Evolutionary conservation across 2,888 invertebrate species (phyloP).

Genomic region (Steinernema carpocapsae): DNA sequence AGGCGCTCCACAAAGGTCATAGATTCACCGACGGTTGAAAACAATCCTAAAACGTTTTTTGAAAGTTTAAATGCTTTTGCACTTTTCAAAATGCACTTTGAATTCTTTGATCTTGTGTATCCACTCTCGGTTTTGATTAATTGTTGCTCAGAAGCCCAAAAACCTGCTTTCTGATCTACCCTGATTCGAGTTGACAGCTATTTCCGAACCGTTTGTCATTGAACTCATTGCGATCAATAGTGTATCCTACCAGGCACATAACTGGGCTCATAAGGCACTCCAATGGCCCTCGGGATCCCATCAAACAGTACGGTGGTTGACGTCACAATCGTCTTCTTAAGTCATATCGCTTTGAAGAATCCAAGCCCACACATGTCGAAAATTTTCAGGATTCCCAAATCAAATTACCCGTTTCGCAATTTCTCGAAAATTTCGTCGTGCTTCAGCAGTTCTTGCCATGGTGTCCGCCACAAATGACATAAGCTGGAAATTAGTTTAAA

Average conservation of each 20-base stretch:
- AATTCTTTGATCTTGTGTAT: no score
- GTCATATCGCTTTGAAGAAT: conserved; percentile 1
- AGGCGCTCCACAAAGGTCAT: conserved; percentile 1
- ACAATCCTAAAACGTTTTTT: not conserved
- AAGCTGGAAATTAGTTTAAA: not conserved
- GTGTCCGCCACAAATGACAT: conserved; percentile 23
- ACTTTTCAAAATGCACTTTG: no score
- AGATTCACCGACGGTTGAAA: not conserved
- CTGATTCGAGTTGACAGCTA: no score
- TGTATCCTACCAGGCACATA: conserved; percentile 3
- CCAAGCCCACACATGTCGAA: conserved; percentile 37
- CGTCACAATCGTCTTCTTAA: conserved; percentile 18
- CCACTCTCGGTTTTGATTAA: no score
- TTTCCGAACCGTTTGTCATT: no score
- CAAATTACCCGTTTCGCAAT: conserved; percentile 43
- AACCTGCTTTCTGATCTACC: no score
- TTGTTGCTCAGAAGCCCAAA: no score
- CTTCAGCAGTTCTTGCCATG: conserved; percentile 35
- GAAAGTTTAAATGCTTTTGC: no score
- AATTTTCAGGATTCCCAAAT: conserved; percentile 41
- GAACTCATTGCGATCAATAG: no score
- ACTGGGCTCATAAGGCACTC: not conserved
- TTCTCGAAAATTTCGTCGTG: conserved; percentile 25
- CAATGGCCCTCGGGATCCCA: not conserved
- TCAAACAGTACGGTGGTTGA: conserved; percentile 2